phyloP scores from a whole-genome alignment of 2,888 invertebrate genomes.

The Cephus sareptanus region DNA sequence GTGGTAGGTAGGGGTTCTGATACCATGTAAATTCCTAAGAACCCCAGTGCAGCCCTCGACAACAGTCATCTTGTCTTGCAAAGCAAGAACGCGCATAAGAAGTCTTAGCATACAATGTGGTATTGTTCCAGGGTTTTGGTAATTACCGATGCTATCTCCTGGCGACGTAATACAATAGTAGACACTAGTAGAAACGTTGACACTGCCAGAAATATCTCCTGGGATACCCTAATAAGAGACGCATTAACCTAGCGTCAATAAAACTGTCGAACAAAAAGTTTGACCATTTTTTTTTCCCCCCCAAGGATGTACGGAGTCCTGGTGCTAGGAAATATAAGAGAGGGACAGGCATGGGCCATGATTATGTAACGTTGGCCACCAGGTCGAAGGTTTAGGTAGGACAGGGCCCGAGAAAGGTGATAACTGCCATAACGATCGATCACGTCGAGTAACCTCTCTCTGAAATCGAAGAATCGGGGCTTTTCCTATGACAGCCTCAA shows the following conservation, averaged over 20 bases:
- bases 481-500: constrained; percentile 4
- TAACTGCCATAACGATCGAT: constrained; percentile 58
- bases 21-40: neutral
- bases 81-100: neutral
- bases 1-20: neutral
- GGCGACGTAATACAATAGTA: too few relatives aligned
- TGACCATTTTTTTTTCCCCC: neutral
- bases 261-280: neutral
- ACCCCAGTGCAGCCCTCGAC: neutral
- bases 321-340: constrained; percentile 3
- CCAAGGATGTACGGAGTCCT: neutral
- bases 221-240: neutral
- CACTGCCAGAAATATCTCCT: neutral
- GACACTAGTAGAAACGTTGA: neutral
- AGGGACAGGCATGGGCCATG: constrained; percentile 43
- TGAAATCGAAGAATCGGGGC: constrained; percentile 20
- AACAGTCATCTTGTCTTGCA: neutral
- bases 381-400: neutral
- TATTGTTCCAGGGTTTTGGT: neutral
- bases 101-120: neutral
- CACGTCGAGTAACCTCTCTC: constrained; percentile 27
- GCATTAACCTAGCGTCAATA: neutral
- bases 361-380: constrained; percentile 32
- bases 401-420: constrained; percentile 26
- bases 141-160: neutral